Evolutionary conservation across 2,113 vertebrate genomes (phyloP).

Genomic region (Clinocottus analis): DNA sequence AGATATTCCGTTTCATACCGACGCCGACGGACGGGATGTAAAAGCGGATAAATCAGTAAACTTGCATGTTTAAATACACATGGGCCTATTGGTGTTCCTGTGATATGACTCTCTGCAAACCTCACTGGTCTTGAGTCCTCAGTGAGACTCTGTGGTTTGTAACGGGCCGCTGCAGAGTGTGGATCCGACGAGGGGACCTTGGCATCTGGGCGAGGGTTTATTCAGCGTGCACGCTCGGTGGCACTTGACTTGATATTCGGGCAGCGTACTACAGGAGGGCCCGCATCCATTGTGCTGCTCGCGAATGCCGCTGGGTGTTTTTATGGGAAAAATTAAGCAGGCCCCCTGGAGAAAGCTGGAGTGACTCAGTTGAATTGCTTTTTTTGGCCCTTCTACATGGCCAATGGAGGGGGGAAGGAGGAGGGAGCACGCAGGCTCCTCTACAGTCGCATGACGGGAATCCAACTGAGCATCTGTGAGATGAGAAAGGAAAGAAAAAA

Average conservation of each 20-base stretch:
- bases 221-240: neutral
- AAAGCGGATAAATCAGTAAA: too few species aligned
- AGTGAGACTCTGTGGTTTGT: neutral
- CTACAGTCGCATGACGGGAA: conserved; percentile 8
- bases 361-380: conserved; percentile 12
- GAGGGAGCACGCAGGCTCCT: conserved; percentile 3
- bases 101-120: neutral
- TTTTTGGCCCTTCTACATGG: conserved; percentile 25
- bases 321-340: conserved; percentile 7
- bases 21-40: too few species aligned
- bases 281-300: conserved; percentile 30
- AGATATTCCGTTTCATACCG: too few species aligned
- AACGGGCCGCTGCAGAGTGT: conserved; percentile 16
- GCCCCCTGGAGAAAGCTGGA: conserved; percentile 22
- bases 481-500: conserved; percentile 5
- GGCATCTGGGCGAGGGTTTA: conserved; percentile 3
- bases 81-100: too few species aligned
- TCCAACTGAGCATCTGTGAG: conserved; percentile 32
- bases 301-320: conserved; percentile 28
- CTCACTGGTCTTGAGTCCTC: too few species aligned
- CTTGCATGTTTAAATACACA: too few species aligned
- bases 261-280: conserved; percentile 1
- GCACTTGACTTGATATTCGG: conserved; percentile 22
- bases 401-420: neutral
- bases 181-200: conserved; percentile 15